Evolutionary conservation across 2,888 invertebrate species (phyloP), one percentile per base, ranked within the genome.

Genomic region (Rhingia rostrata): DNA sequence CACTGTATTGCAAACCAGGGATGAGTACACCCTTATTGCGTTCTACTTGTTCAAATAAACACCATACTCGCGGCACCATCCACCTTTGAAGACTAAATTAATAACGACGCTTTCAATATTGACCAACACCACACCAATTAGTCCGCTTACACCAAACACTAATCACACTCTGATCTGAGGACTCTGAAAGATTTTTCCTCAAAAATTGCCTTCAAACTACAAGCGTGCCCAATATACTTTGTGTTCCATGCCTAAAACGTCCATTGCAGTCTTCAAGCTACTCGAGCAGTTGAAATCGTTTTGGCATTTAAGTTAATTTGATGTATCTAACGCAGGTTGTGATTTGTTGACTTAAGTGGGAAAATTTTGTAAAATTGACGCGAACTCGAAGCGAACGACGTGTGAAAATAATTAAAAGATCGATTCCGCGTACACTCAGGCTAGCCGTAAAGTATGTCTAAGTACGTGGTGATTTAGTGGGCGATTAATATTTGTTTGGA

Each of bases 341-440:
- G 51, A 49, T 43, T 54, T 67, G 66, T 73, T 58, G 74, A 74
- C 63, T 45, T 73, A 67, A 39, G 12, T n/a, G 14, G 60, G 22
- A 72, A 63, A 47, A 64, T 41, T 53, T 73, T 66, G 30, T 56
- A 41, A 41, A 73, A 69, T 56, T 67, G 82, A 83, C 66, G 61
- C 61, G 56, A 51, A 22, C 22, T 22, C 22, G 22, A 22, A 22
- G 22, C 22, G 32, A 45, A 43, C 41, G 66, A 78, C 78, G 69
- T 78, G 67, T 22, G 69, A 74, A 78, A 83, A 83, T 83, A 78
- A 83, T 78, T 78, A 51, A 64, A 73, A 67, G 67, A 83, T 69
- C 64, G 73, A 73, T 69, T 73, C 43, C 49, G 72, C 60, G 61
- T 66, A 77, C 33, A 22, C 14, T 2, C 7, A n/a, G 14, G 39